Conservation (phyloP, 2,113 vertebrate genomes). For the Erpornis zantholeuca region DNA sequence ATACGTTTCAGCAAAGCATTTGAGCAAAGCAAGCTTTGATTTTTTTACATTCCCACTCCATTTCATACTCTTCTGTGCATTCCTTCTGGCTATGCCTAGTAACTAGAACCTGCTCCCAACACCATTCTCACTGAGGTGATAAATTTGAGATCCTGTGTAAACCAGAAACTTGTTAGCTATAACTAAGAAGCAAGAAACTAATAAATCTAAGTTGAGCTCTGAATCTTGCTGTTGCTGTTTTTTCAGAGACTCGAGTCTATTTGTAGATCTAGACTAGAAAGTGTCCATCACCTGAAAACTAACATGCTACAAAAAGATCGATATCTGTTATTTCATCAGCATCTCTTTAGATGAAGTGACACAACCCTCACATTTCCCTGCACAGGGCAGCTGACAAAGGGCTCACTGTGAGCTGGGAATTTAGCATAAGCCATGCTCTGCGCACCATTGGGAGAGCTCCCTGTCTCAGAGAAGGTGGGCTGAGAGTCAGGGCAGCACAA, state of each 20-base stretch:
- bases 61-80: not conserved
- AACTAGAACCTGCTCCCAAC: not conserved
- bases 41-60: not conserved
- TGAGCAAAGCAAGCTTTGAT: not conserved
- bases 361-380: not conserved
- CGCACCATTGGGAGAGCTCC: not conserved
- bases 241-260: not conserved
- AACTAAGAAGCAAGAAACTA: not conserved
- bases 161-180: not conserved
- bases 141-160: not conserved
- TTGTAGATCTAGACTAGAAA: not conserved
- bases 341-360: not conserved
- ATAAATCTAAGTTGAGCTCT: not conserved
- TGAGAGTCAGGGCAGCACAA: no score
- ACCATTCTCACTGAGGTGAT: not conserved
- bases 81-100: not conserved
- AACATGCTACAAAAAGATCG: not conserved
- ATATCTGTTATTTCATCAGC: not conserved
- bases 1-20: not conserved
- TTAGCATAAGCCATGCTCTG: not conserved
- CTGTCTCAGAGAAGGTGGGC: not conserved
- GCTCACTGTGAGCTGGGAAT: fast-evolving
- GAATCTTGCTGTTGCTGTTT: not conserved
- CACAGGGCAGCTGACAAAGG: not conserved
- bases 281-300: not conserved